phyloP scores from a whole-genome alignment of 2,113 vertebrate species.

The Pseudopodoces humilis region DNA sequence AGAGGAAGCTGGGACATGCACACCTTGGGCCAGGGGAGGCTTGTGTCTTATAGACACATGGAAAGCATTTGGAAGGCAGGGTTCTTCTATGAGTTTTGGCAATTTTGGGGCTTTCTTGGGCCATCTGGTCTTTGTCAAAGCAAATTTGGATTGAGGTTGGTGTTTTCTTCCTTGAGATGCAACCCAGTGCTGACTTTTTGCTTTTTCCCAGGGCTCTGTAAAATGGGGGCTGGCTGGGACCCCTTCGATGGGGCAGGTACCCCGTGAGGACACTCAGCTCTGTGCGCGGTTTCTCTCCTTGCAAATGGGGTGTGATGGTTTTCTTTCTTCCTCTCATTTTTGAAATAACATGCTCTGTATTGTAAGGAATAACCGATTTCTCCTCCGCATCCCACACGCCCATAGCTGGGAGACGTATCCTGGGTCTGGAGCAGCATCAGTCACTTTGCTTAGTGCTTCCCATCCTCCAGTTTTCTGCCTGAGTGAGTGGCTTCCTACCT shows the following conservation, averaged over 20 bases:
- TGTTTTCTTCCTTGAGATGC: neutral
- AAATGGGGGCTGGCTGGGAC: neutral
- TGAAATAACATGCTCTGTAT: neutral
- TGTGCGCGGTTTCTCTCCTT: neutral
- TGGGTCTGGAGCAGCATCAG: neutral
- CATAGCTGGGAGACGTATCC: rapidly evolving
- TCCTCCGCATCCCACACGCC: neutral
- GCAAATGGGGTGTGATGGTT: neutral
- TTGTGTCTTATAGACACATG: neutral
- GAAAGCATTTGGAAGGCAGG: neutral
- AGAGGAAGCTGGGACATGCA: neutral
- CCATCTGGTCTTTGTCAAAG: neutral
- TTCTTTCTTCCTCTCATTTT: neutral
- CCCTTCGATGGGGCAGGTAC: rapidly evolving
- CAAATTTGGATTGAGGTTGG: neutral
- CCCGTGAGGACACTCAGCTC: neutral
- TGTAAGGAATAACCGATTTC: neutral
- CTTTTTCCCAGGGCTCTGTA: neutral
- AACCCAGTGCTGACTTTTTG: neutral
- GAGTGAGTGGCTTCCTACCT: neutral
- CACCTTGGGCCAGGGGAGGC: neutral
- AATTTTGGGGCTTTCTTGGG: neutral
- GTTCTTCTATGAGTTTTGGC: neutral
- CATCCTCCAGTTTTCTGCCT: neutral
- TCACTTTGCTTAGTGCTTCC: neutral